Conservation (phyloP, 64 coral and sea anemone species). For the Montipora capricornis region DNA sequence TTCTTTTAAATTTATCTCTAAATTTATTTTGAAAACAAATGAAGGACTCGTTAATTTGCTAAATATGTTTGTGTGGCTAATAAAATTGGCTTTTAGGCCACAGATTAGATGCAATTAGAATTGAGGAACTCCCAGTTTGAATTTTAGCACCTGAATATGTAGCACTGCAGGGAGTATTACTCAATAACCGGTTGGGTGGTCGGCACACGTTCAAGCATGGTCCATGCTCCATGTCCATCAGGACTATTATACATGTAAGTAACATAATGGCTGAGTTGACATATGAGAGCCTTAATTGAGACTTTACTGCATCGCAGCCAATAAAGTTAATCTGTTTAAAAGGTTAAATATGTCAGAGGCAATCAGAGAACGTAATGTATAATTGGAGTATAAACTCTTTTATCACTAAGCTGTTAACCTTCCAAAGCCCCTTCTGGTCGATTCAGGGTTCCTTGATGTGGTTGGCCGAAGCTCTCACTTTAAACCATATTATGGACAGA, state of each 20-base stretch:
- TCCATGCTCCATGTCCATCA: neutral
- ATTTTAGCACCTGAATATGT: too few species aligned
- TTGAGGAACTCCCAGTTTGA: too few species aligned
- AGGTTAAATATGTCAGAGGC: constrained; percentile 23
- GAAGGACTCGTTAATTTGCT: too few species aligned
- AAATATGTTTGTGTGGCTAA: too few species aligned
- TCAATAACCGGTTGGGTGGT: too few species aligned
- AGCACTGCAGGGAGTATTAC: too few species aligned
- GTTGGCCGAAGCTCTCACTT: neutral
- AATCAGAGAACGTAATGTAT: neutral
- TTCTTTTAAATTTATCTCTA: too few species aligned
- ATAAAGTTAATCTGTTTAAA: constrained; percentile 26
- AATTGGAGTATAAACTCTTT: neutral
- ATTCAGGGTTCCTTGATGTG: neutral
- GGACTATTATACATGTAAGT: neutral
- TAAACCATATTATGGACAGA: neutral
- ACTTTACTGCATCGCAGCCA: neutral
- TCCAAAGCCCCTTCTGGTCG: neutral
- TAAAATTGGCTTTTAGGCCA: too few species aligned
- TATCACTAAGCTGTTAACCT: neutral
- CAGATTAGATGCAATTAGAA: too few species aligned
- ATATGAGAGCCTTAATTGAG: neutral
- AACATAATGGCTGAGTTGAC: neutral
- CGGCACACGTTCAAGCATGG: too few species aligned
- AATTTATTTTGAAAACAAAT: too few species aligned